These are phyloP conservation scores for Thymallus thymallus DNA, from an alignment of 2,113 vertebrate genomes.

Conservation along the genomic window DNA sequence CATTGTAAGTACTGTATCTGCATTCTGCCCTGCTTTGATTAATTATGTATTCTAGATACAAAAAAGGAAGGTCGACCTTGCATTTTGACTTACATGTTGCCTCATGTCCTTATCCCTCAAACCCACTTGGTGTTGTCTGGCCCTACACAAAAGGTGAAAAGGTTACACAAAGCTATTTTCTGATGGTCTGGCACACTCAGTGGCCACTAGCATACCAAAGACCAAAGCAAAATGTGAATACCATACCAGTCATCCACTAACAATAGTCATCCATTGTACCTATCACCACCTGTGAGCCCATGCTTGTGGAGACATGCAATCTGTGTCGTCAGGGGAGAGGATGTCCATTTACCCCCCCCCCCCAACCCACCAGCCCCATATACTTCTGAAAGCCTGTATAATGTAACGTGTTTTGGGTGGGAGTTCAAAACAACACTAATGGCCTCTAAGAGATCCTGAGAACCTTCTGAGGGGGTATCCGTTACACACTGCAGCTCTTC, in stretches of 20 bases:
- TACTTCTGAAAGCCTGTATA: slow-evolving; percentile 48
- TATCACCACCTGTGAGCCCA: slow-evolving; percentile 33
- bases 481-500: slow-evolving; percentile 47
- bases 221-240: slow-evolving; percentile 13
- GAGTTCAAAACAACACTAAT: slow-evolving; percentile 68
- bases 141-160: slow-evolving; percentile 16
- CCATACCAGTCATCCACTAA: slow-evolving; percentile 23
- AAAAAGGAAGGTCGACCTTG: too few relatives aligned
- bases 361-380: too few relatives aligned
- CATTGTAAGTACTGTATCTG: too few relatives aligned
- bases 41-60: too few relatives aligned
- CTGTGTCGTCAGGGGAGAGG: slow-evolving; percentile 27
- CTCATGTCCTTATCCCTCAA: too few relatives aligned
- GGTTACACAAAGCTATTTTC: slow-evolving; percentile 19
- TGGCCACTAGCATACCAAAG: slow-evolving; percentile 13
- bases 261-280: slow-evolving; percentile 27
- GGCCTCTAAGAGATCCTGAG: slow-evolving; percentile 50
- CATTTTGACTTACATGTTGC: too few relatives aligned
- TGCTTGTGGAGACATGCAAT: slow-evolving; percentile 43
- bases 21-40: too few relatives aligned
- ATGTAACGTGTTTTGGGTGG: slow-evolving; percentile 60
- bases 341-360: slow-evolving; percentile 32
- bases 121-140: not conserved
- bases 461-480: slow-evolving; percentile 48
- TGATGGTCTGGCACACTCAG: slow-evolving; percentile 7